phyloP scores from a whole-genome alignment of 2,113 vertebrate genomes.

The Mirounga angustirostris region DNA sequence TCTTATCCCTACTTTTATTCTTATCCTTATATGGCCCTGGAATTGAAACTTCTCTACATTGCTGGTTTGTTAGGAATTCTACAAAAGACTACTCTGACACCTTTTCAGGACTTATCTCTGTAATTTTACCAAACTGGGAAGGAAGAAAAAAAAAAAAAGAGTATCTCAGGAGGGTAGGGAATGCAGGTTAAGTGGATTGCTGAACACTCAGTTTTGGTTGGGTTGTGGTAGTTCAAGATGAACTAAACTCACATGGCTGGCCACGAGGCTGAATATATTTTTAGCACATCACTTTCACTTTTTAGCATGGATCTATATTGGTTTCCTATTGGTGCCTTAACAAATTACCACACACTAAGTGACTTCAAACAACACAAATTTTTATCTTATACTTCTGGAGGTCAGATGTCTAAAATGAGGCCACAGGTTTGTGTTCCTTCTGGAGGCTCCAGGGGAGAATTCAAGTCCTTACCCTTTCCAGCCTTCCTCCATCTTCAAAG shows the following conservation, averaged over 20 bases:
- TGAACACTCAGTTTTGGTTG: conserved; percentile 47
- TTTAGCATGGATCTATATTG: conserved; percentile 21
- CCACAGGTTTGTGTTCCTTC: neutral
- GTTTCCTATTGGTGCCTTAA: conserved; percentile 29
- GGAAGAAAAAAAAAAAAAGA: neutral
- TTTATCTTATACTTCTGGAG: neutral
- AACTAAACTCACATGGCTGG: conserved; percentile 8
- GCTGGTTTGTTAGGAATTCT: neutral
- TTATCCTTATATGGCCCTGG: neutral
- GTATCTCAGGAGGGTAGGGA: neutral
- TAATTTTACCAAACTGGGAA: conserved; percentile 12
- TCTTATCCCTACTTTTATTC: conserved; percentile 56
- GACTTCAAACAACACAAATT: conserved; percentile 36
- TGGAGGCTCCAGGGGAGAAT: neutral
- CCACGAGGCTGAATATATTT: conserved; percentile 8
- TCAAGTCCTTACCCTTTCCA: neutral
- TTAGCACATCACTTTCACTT: conserved; percentile 51
- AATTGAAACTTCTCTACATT: conserved; percentile 40
- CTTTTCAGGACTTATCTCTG: neutral
- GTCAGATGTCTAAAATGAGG: neutral
- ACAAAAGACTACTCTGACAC: neutral
- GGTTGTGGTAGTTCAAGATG: neutral
- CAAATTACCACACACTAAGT: neutral
- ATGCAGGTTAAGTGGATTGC: neutral
- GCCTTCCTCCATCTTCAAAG: neutral